Evolutionary conservation across 2,797 vertebrate genomes (phyloP).

Genomic region (Austrolebias charrua): DNA sequence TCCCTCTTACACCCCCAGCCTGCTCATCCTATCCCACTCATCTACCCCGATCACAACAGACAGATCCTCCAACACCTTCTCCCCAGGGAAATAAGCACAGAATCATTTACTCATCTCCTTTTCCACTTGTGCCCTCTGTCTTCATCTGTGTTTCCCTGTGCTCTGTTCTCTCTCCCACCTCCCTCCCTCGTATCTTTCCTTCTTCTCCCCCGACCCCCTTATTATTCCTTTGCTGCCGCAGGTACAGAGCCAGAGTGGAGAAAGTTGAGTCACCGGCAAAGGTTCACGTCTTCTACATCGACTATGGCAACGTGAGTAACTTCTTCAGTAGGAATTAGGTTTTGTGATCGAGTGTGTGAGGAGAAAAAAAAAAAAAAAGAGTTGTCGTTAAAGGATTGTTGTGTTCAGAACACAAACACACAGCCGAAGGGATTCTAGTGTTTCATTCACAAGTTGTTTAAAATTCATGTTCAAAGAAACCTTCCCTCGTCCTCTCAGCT

Average conservation of each 20-base stretch:
- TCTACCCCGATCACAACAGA: constrained; percentile 68
- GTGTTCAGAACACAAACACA: constrained; percentile 15
- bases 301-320: constrained; percentile 95
- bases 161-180: constrained; percentile 15
- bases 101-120: constrained; percentile 75
- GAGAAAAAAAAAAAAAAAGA: not conserved
- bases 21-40: constrained; percentile 36
- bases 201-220: constrained; percentile 18
- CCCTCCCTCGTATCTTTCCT: not conserved
- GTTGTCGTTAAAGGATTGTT: constrained; percentile 22
- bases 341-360: not conserved
- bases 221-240: constrained; percentile 64
- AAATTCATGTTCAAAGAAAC: constrained; percentile 43
- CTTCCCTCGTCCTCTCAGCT: constrained; percentile 34
- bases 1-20: constrained; percentile 23
- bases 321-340: constrained; percentile 9
- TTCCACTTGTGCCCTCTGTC: constrained; percentile 60
- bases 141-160: constrained; percentile 43
- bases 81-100: constrained; percentile 71
- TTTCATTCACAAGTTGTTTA: constrained; percentile 47
- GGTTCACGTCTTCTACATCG: constrained; percentile 95
- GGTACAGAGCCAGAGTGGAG: constrained; percentile 96
- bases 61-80: constrained; percentile 67
- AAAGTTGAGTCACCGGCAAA: constrained; percentile 88
- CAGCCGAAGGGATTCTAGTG: constrained; percentile 33